Conservation (phyloP, 2,113 vertebrate species). For the Perca fluviatilis region DNA sequence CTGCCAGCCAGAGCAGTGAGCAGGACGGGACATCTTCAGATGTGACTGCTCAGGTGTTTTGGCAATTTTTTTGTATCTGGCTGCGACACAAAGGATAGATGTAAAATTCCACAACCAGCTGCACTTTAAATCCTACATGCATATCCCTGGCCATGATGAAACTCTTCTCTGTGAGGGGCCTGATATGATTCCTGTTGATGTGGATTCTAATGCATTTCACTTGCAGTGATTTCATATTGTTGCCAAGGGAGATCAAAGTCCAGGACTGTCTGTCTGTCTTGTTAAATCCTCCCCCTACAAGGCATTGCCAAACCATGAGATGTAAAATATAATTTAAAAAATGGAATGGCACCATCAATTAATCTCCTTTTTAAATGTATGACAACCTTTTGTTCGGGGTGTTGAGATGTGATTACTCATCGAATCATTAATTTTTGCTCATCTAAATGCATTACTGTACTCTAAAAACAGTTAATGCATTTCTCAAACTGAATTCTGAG, state of each 20-base stretch:
- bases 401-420: conserved; percentile 19
- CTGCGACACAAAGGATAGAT: conserved; percentile 48
- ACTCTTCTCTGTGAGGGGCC: conserved; percentile 43
- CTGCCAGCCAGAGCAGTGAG: conserved; percentile 4
- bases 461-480: background rate
- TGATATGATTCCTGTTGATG: conserved; percentile 62
- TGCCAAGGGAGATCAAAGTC: conserved; percentile 27
- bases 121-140: conserved; percentile 79
- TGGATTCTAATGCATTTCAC: conserved; percentile 49
- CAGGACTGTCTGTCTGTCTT: conserved; percentile 9
- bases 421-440: conserved; percentile 11
- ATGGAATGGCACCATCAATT: conserved; percentile 53
- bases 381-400: conserved; percentile 17
- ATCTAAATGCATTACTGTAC: conserved; percentile 39
- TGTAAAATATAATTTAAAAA: conserved; percentile 66
- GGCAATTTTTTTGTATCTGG: conserved; percentile 33
- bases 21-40: conserved; percentile 34
- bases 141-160: conserved; percentile 43
- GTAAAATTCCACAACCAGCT: conserved; percentile 78
- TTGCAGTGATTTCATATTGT: conserved; percentile 30
- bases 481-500: conserved; percentile 14
- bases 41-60: conserved; percentile 29
- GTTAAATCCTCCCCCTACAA: conserved; percentile 14
- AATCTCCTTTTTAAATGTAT: conserved; percentile 51
- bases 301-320: conserved; percentile 63